These are phyloP conservation scores for Aphrocallistes beatrix DNA, from an alignment of 37 sponge, comb jelly and placozoan species.

Conservation along the genomic window DNA sequence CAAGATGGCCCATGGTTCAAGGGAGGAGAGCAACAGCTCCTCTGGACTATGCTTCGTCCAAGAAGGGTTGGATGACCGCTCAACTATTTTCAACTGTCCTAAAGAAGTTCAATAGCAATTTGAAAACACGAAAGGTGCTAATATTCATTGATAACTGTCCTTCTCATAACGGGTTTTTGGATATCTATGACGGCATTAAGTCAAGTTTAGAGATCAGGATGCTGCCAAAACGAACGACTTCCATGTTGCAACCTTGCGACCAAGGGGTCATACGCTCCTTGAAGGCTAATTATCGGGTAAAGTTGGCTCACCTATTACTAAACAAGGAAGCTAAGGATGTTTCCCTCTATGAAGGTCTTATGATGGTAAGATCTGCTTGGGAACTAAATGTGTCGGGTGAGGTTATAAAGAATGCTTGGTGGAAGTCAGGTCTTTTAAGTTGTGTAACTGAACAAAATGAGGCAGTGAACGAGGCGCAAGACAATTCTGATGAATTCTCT, in stretches of 20 bases:
- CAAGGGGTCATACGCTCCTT: constrained; percentile 24
- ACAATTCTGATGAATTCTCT: background rate
- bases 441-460: no score
- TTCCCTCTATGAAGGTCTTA: background rate
- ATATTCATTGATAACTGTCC: constrained; percentile 27
- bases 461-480: no score
- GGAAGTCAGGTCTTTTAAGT: background rate
- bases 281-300: constrained; percentile 21
- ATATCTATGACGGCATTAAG: background rate
- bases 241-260: constrained; percentile 25
- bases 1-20: background rate
- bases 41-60: background rate
- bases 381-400: background rate
- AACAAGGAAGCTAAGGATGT: background rate
- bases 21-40: background rate
- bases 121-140: background rate
- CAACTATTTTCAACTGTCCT: background rate
- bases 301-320: background rate
- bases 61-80: constrained; percentile 25
- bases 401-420: background rate
- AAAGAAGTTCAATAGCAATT: background rate
- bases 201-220: background rate
- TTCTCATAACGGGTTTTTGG: constrained; percentile 9
- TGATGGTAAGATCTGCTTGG: background rate
- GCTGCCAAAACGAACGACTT: constrained; percentile 19